phyloP scores from a whole-genome alignment of 2,113 vertebrate species.

The Engraulis encrasicolus region DNA sequence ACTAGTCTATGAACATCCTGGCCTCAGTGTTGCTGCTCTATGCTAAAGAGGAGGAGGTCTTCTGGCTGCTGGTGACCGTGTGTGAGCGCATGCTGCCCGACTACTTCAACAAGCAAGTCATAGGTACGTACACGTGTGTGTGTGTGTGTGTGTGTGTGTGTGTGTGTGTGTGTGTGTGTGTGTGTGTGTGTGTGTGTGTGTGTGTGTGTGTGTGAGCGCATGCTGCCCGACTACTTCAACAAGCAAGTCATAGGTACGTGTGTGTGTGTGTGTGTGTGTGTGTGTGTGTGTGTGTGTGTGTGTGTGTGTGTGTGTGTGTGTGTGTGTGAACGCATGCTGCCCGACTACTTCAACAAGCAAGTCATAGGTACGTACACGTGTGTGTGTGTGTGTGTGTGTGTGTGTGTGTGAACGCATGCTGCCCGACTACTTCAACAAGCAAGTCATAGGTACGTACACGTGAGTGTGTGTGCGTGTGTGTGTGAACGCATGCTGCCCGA shows the following conservation, averaged over 20 bases:
- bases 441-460: constrained; percentile 86
- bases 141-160: neutral
- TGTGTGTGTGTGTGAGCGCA: too few relatives aligned
- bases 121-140: constrained; percentile 75
- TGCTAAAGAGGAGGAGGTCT: constrained; percentile 93
- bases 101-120: constrained; percentile 95
- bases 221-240: constrained; percentile 98
- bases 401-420: too few relatives aligned
- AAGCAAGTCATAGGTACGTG: constrained; percentile 90
- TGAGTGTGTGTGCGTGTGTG: neutral
- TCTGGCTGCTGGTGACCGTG: constrained; percentile 94
- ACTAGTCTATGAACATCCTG: constrained; percentile 98
- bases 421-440: constrained; percentile 94
- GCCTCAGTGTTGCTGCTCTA: constrained; percentile 93
- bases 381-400: too few relatives aligned
- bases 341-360: constrained; percentile 94
- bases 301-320: constrained; percentile 29
- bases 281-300: neutral
- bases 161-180: too few relatives aligned
- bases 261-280: neutral
- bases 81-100: constrained; percentile 97
- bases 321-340: constrained; percentile 96
- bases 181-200: too few relatives aligned
- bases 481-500: too few relatives aligned
- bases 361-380: constrained; percentile 84